phyloP scores from a whole-genome alignment of 2,797 vertebrate genomes.

The Mareca penelope region DNA sequence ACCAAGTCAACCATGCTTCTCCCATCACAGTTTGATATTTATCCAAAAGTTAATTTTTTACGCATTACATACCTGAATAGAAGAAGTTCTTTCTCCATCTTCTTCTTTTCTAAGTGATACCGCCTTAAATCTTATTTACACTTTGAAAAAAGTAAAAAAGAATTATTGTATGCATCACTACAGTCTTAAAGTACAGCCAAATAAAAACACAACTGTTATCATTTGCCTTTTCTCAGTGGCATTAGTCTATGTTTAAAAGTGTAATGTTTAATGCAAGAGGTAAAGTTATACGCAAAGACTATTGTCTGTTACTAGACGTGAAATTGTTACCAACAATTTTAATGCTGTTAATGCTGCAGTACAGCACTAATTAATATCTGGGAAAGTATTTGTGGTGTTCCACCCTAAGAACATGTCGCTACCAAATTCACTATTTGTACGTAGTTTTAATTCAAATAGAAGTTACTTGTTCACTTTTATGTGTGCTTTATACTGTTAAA shows the following conservation, averaged over 20 bases:
- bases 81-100: not conserved
- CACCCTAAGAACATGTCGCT: not conserved
- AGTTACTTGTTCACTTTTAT: constrained; percentile 18
- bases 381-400: constrained; percentile 11
- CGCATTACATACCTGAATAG: not conserved
- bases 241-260: not conserved
- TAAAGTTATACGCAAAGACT: not conserved
- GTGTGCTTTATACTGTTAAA: not conserved
- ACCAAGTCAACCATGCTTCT: not conserved
- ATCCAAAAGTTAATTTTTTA: not conserved
- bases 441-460: not conserved
- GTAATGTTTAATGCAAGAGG: not conserved
- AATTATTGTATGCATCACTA: not conserved
- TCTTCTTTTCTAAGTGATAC: not conserved
- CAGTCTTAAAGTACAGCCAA: not conserved
- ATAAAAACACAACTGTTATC: not conserved
- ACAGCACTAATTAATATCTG: not conserved
- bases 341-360: not conserved
- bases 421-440: not conserved
- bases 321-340: not conserved
- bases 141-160: not conserved
- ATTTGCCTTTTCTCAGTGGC: constrained; percentile 29
- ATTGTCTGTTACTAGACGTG: not conserved
- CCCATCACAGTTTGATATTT: not conserved
- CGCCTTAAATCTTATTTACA: not conserved